Conservation (phyloP, 2,888 invertebrate genomes). For the Galerucella calmariensis region DNA sequence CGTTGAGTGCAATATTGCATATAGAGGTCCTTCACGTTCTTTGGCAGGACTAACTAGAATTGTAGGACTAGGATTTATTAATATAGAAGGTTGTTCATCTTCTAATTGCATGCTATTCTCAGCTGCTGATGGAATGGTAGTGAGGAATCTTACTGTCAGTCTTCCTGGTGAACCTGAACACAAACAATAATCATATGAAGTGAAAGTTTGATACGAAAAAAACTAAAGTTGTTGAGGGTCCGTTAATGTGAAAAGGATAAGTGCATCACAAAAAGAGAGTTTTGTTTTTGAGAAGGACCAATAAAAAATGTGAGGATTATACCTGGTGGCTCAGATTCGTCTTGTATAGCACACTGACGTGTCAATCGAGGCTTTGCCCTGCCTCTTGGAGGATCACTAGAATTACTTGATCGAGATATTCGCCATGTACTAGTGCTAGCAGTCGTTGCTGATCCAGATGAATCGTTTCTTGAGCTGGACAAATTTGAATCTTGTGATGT, state of each 20-base stretch:
- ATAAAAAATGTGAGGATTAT: neutral
- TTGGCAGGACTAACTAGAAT: constrained; percentile 60
- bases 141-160: constrained; percentile 71
- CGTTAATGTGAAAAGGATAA: no score
- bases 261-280: no score
- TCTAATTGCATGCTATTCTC: constrained; percentile 77
- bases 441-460: constrained; percentile 88
- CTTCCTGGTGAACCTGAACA: constrained; percentile 66
- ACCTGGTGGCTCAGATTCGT: constrained; percentile 74
- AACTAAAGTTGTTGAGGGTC: no score
- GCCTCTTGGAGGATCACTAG: constrained; percentile 66
- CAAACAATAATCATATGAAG: neutral
- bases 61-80: constrained; percentile 45
- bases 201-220: no score
- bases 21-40: constrained; percentile 61
- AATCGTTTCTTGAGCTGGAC: constrained; percentile 90
- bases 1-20: constrained; percentile 62
- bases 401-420: constrained; percentile 85
- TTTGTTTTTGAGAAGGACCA: neutral
- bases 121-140: constrained; percentile 80
- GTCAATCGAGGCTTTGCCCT: constrained; percentile 73
- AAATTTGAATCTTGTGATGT: constrained; percentile 93
- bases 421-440: constrained; percentile 92
- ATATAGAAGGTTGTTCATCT: constrained; percentile 66
- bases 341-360: constrained; percentile 83